Percentiles rank a stretch among this genome's conserved stretches.
Evolutionary conservation across 2,113 vertebrate species (phyloP).

Genomic region (Ochotona princeps): DNA sequence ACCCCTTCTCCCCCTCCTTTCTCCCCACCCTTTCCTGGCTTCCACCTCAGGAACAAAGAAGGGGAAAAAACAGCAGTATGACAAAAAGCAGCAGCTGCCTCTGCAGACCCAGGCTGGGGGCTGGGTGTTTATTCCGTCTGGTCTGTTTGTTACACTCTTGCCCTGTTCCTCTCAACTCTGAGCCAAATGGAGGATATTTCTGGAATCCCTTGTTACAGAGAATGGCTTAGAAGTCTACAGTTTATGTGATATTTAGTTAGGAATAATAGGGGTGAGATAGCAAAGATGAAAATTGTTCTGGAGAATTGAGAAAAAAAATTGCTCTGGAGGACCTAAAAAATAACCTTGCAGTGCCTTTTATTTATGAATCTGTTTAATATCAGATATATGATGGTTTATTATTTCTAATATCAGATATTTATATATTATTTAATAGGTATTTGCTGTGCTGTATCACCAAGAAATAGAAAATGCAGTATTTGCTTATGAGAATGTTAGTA

Average conservation of each 20-base stretch:
- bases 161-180: background rate
- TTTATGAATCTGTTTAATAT: slow-evolving; percentile 21
- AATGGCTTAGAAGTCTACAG: slow-evolving; percentile 47
- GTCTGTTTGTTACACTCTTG: slow-evolving; percentile 68
- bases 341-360: slow-evolving; percentile 20
- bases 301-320: slow-evolving; percentile 41
- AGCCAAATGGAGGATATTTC: slow-evolving; percentile 68
- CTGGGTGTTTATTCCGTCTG: slow-evolving; percentile 77
- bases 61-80: slow-evolving; percentile 79
- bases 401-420: slow-evolving; percentile 42
- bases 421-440: background rate
- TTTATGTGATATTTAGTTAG: slow-evolving; percentile 53
- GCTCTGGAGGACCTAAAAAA: slow-evolving; percentile 36
- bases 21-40: slow-evolving; percentile 90
- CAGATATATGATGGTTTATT: background rate
- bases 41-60: slow-evolving; percentile 86
- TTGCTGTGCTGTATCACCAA: slow-evolving; percentile 47
- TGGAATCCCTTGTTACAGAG: slow-evolving; percentile 57
- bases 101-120: slow-evolving; percentile 70
- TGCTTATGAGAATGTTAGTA: slow-evolving; percentile 45
- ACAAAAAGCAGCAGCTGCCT: slow-evolving; percentile 81
- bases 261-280: slow-evolving; percentile 1
- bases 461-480: slow-evolving; percentile 21
- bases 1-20: slow-evolving; percentile 68
- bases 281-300: slow-evolving; percentile 52